These are phyloP conservation scores for Paradoxurus hermaphroditus DNA, from an alignment of 2,113 vertebrate species.

Conservation along the genomic window DNA sequence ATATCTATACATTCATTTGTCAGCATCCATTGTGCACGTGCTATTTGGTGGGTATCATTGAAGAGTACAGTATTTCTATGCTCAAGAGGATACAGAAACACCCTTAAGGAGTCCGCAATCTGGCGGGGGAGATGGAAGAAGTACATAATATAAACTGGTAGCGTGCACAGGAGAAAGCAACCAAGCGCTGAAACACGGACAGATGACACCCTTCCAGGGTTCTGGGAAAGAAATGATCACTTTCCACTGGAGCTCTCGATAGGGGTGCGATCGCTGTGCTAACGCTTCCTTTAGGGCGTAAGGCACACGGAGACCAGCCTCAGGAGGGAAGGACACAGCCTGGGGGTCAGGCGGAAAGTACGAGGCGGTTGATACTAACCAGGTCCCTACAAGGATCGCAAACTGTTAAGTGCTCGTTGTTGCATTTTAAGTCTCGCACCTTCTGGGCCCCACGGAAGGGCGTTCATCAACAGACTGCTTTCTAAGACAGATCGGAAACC, in stretches of 20 bases:
- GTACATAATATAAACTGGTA: not conserved
- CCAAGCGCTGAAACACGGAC: not conserved
- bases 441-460: not conserved
- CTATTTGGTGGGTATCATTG: not conserved
- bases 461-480: conserved; percentile 5
- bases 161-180: not conserved
- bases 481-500: conserved; percentile 46
- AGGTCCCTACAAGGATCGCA: not conserved
- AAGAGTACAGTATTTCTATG: not conserved
- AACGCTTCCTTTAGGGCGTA: not conserved
- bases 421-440: not conserved
- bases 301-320: not conserved
- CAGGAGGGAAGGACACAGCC: not conserved
- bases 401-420: not conserved
- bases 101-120: not conserved
- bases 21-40: not conserved
- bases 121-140: not conserved
- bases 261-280: not conserved
- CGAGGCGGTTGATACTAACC: not conserved
- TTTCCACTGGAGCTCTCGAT: not conserved
- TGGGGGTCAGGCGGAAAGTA: not conserved
- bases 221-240: not conserved
- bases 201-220: not conserved
- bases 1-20: not conserved
- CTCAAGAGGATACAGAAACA: not conserved